These are phyloP conservation scores for Nysson spinosus DNA, from an alignment of 2,888 invertebrate species.

Conservation along the genomic window DNA sequence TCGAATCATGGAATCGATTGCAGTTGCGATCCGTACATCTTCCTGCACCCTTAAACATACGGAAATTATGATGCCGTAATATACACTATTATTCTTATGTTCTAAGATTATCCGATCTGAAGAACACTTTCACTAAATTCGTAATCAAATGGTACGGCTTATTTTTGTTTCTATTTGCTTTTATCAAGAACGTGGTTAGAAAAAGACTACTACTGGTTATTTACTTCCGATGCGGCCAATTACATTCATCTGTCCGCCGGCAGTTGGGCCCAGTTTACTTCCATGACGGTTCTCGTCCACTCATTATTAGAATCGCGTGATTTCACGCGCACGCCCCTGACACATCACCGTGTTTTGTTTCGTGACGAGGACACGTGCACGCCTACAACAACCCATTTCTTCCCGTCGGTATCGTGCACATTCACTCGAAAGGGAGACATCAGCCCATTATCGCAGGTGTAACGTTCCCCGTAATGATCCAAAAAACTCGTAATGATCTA, in stretches of 20 bases:
- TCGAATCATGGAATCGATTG: conserved; percentile 71
- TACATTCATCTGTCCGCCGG: conserved; percentile 37
- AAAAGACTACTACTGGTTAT: conserved; percentile 4
- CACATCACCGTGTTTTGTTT: conserved; percentile 28
- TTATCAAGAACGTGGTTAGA: neutral
- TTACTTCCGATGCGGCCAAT: conserved; percentile 51
- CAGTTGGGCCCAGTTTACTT: conserved; percentile 23
- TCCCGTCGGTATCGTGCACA: neutral
- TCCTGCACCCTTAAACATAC: conserved; percentile 34
- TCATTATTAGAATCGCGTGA: conserved; percentile 56
- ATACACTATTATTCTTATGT: too few species aligned
- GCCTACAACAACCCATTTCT: conserved; percentile 24
- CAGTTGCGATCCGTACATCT: conserved; percentile 35
- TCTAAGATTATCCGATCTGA: too few species aligned
- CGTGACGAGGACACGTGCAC: conserved; percentile 37
- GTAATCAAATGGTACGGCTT: too few species aligned
- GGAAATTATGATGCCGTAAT: conserved; percentile 19
- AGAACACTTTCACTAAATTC: too few species aligned
- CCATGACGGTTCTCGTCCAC: conserved; percentile 39
- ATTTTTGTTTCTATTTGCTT: too few species aligned
- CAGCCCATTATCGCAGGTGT: conserved; percentile 11
- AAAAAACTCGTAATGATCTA: conserved; percentile 1
- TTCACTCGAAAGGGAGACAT: neutral
- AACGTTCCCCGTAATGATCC: conserved; percentile 6
- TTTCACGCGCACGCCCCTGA: conserved; percentile 53